phyloP scores from a whole-genome alignment of 2,888 invertebrate genomes.

The Allolobophora icterica region DNA sequence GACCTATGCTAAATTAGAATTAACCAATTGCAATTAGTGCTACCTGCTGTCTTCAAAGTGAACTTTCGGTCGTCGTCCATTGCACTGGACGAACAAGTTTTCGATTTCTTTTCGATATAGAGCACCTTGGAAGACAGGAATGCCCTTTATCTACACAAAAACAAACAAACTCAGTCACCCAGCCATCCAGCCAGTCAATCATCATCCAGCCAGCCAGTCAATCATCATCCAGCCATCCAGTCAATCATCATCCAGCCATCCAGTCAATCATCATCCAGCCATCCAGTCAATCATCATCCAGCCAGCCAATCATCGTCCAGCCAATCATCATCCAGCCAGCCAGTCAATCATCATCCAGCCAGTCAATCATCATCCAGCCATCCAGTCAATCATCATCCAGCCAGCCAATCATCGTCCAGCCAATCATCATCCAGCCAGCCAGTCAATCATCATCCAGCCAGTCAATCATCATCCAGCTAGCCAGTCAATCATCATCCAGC shows the following conservation, averaged over 20 bases:
- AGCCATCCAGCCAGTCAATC: background rate
- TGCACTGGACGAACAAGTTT: slow-evolving; percentile 56
- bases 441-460: background rate
- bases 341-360: background rate
- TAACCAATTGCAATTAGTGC: background rate
- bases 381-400: too few species aligned
- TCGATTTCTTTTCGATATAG: slow-evolving; percentile 61
- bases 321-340: background rate
- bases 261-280: background rate
- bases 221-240: background rate
- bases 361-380: background rate
- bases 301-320: background rate
- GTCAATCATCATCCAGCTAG: background rate
- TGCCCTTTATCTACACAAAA: slow-evolving; percentile 57
- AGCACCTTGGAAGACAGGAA: slow-evolving; percentile 62
- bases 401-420: background rate
- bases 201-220: background rate
- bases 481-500: slow-evolving; percentile 5
- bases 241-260: background rate
- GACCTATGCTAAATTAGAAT: background rate
- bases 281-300: too few species aligned
- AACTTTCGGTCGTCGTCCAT: slow-evolving; percentile 39
- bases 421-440: background rate
- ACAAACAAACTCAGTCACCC: slow-evolving; percentile 24
- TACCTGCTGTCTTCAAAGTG: slow-evolving; percentile 58